Evolutionary conservation across 1,140 invertebrate genomes (phyloP).

Genomic region (Drosophila kikkawai): DNA sequence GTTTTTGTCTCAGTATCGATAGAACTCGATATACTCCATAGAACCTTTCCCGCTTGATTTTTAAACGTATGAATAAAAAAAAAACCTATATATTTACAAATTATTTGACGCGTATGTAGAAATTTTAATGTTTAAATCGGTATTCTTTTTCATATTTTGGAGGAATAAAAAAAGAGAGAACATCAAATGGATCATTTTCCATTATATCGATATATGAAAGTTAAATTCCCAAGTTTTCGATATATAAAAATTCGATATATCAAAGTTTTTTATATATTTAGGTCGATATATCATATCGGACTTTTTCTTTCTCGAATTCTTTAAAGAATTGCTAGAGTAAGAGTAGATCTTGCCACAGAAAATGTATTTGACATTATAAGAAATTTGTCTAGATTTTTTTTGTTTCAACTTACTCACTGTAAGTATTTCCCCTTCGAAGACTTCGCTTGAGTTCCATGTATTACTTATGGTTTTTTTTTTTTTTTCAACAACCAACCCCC

Average conservation of each 20-base stretch:
- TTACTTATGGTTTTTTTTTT: constrained; percentile 29
- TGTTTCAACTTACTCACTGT: background rate
- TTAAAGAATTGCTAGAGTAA: constrained; percentile 5
- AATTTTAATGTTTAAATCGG: background rate
- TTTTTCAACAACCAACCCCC: constrained; percentile 8
- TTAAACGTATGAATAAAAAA: background rate
- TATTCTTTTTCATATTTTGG: background rate
- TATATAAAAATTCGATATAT: background rate
- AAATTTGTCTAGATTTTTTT: background rate
- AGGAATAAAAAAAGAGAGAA: no score
- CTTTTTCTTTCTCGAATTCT: background rate
- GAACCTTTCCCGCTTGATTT: background rate
- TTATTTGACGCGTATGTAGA: background rate
- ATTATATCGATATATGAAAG: background rate
- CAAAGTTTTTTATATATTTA: background rate
- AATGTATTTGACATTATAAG: background rate
- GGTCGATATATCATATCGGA: background rate
- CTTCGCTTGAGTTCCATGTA: constrained; percentile 4
- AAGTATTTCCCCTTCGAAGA: background rate
- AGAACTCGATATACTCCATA: background rate
- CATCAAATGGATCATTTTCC: background rate
- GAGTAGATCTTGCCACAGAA: background rate
- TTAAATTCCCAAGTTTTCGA: no score
- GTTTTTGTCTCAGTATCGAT: constrained; percentile 2
- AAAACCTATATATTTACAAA: background rate